Evolutionary conservation across 2,888 invertebrate species (phyloP).

Genomic region (Lithodes maja): DNA sequence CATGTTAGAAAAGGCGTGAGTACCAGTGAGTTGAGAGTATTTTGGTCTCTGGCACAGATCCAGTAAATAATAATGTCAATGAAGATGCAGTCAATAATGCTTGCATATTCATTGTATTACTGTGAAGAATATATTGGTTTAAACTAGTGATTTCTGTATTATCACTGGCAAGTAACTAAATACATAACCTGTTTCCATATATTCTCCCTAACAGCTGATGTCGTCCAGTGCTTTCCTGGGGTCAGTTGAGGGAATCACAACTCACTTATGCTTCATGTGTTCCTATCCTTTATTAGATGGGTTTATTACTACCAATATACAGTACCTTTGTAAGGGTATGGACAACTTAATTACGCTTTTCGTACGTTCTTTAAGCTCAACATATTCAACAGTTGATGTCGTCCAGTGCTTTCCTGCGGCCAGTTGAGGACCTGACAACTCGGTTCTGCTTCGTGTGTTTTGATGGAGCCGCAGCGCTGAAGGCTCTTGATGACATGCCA

Average conservation of each 20-base stretch:
- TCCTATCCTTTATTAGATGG: conserved; percentile 35
- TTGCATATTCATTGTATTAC: too few species aligned
- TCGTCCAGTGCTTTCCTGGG: conserved; percentile 63
- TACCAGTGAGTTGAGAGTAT: conserved; percentile 57
- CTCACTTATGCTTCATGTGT: conserved; percentile 71
- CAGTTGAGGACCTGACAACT: conserved; percentile 57
- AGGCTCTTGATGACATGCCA: conserved; percentile 45
- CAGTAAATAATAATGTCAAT: too few species aligned
- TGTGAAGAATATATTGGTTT: too few species aligned
- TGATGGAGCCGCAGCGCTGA: conserved; percentile 71
- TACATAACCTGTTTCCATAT: too few species aligned
- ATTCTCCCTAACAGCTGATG: conserved; percentile 59
- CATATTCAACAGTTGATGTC: conserved; percentile 63
- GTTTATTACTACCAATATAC: too few species aligned
- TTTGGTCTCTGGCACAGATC: too few species aligned
- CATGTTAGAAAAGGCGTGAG: conserved; percentile 63
- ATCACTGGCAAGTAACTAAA: too few species aligned
- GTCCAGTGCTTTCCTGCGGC: conserved; percentile 60
- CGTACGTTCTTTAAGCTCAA: too few species aligned
- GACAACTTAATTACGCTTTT: too few species aligned
- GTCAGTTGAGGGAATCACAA: conserved; percentile 54
- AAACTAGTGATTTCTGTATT: too few species aligned
- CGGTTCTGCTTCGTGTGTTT: conserved; percentile 71
- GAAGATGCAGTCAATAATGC: too few species aligned
- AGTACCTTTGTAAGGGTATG: too few species aligned